These are phyloP conservation scores for Boleophthalmus pectinirostris DNA, from an alignment of 2,113 vertebrate species.

Conservation along the genomic window DNA sequence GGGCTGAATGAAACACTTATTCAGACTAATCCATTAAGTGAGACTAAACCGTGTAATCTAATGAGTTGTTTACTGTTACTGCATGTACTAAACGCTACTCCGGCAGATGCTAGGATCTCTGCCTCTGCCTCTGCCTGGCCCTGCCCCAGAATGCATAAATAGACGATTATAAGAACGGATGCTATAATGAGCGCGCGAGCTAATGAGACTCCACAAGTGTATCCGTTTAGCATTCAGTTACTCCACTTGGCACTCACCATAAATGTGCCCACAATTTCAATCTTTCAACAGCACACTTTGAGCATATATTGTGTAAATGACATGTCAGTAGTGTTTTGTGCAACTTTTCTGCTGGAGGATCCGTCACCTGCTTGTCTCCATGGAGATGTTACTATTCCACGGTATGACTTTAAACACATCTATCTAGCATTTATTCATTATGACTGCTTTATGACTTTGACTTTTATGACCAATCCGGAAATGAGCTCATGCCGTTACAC, in stretches of 20 bases:
- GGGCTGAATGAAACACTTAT: constrained; percentile 23
- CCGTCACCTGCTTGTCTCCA: too few relatives aligned
- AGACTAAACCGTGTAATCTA: constrained; percentile 38
- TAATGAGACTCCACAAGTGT: constrained; percentile 30
- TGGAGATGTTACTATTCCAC: too few relatives aligned
- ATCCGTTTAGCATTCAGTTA: constrained; percentile 33
- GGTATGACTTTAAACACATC: too few relatives aligned
- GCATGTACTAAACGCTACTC: constrained; percentile 18
- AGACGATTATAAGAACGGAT: constrained; percentile 20
- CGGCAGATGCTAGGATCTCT: constrained; percentile 4
- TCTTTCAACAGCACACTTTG: constrained; percentile 8
- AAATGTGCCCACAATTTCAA: constrained; percentile 22
- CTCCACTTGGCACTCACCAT: constrained; percentile 30
- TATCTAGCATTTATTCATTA: too few relatives aligned
- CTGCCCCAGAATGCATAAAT: constrained; percentile 7
- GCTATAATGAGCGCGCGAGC: constrained; percentile 25
- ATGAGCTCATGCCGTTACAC: too few relatives aligned
- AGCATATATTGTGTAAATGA: neutral
- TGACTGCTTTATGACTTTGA: too few relatives aligned
- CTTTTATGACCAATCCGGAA: too few relatives aligned
- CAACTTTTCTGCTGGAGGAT: too few relatives aligned
- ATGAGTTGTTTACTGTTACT: constrained; percentile 51
- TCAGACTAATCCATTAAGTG: constrained; percentile 31
- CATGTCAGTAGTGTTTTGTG: too few relatives aligned
- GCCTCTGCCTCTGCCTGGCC: neutral